A percentile compares a stretch with the other conserved stretches of the same genome.
Evolutionary conservation across 2,797 vertebrate species (phyloP).

Genomic region (Diglossa cyanea): DNA sequence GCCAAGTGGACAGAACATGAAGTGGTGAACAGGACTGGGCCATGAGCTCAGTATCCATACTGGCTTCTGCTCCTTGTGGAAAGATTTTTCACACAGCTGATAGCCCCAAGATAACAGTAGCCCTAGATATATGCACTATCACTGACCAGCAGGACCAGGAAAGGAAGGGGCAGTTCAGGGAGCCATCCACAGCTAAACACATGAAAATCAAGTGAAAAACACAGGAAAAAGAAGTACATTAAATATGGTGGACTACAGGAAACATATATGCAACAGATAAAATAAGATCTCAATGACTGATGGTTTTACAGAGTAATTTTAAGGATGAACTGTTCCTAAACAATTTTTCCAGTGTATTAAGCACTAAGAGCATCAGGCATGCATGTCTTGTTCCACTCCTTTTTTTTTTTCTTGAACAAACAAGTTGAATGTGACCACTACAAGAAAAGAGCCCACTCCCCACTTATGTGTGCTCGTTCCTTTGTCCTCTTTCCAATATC

Average conservation of each 20-base stretch:
- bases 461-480: conserved; percentile 11
- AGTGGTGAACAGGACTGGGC: rapidly evolving
- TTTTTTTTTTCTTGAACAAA: conserved; percentile 45
- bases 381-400: conserved; percentile 50
- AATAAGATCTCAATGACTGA: not conserved
- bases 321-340: conserved; percentile 60
- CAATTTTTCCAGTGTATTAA: conserved; percentile 60
- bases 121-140: not conserved
- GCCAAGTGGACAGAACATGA: not conserved
- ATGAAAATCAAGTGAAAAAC: not conserved
- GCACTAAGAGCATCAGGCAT: conserved; percentile 48
- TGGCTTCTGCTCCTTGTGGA: not conserved
- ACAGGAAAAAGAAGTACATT: not conserved
- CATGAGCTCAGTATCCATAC: not conserved
- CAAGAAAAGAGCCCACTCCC: conserved; percentile 40
- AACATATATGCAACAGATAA: not conserved
- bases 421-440: conserved; percentile 56
- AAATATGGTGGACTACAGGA: not conserved
- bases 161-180: not conserved
- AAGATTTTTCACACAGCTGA: not conserved
- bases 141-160: not conserved
- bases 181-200: not conserved
- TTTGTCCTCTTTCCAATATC: conserved; percentile 62
- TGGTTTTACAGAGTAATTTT: conserved; percentile 41
- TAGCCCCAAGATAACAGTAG: not conserved